phyloP scores from a whole-genome alignment of 1,140 invertebrate genomes.

The Penaeus japonicus region DNA sequence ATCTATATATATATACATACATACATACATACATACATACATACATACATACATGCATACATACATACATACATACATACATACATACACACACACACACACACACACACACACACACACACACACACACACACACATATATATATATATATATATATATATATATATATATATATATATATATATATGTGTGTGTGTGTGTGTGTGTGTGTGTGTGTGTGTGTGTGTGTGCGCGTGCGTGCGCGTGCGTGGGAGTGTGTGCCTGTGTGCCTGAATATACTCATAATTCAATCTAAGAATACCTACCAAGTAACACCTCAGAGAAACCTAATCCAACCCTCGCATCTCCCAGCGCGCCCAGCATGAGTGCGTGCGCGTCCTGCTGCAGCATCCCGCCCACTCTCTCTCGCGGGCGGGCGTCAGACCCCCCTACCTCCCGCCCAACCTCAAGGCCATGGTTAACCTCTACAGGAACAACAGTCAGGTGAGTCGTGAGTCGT shows the following conservation, averaged over 20 bases:
- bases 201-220: too few species aligned
- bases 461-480: slow-evolving; percentile 50
- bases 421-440: slow-evolving; percentile 54
- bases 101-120: background rate
- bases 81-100: background rate
- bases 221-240: too few species aligned
- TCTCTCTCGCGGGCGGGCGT: slow-evolving; percentile 50
- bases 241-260: background rate
- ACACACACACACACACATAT: background rate
- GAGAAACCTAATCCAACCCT: background rate
- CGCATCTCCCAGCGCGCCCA: slow-evolving; percentile 41
- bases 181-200: background rate
- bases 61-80: background rate
- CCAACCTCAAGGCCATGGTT: slow-evolving; percentile 52
- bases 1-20: too few species aligned
- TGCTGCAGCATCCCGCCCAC: slow-evolving; percentile 48
- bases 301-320: background rate
- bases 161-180: background rate
- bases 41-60: background rate
- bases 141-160: background rate
- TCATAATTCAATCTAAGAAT: background rate
- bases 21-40: too few species aligned
- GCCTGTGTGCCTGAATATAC: background rate
- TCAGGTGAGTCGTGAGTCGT: slow-evolving; percentile 14
- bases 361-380: slow-evolving; percentile 54